phyloP scores from a whole-genome alignment of 2,888 invertebrate genomes.

The Antheraea yamamai region DNA sequence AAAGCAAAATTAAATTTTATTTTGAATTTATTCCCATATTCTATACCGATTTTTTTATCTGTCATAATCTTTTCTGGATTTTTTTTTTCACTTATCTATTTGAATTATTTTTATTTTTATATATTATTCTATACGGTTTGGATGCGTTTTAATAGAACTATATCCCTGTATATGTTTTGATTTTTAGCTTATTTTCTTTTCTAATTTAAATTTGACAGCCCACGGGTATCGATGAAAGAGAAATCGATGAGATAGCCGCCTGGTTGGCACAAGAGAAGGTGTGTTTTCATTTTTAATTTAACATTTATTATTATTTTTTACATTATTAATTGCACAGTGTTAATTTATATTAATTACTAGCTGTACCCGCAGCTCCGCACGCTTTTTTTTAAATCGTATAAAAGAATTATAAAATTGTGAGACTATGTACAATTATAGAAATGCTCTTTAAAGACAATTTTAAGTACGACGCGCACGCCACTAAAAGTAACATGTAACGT shows the following conservation, averaged over 20 bases:
- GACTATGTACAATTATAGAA: too few species aligned
- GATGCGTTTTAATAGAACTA: neutral
- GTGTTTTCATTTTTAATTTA: slow-evolving; percentile 48
- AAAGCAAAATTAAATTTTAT: too few species aligned
- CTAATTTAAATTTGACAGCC: slow-evolving; percentile 60
- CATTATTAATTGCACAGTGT: neutral
- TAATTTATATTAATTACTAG: neutral
- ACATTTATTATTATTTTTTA: slow-evolving; percentile 10
- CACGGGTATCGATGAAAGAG: slow-evolving; percentile 86
- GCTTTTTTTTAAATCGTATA: too few species aligned
- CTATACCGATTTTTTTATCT: too few species aligned
- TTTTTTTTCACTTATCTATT: neutral
- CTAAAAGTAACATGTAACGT: too few species aligned
- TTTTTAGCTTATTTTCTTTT: slow-evolving; percentile 37
- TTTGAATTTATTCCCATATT: too few species aligned
- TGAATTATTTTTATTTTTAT: neutral
- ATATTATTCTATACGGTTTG: neutral
- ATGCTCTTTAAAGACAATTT: too few species aligned
- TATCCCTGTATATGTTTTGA: slow-evolving; percentile 21
- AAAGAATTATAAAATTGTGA: too few species aligned
- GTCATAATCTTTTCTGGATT: neutral
- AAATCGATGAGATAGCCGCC: slow-evolving; percentile 97
- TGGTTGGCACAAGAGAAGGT: slow-evolving; percentile 94
- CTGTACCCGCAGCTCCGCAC: too few species aligned
- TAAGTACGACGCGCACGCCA: too few species aligned